phyloP scores from a whole-genome alignment of 1,140 invertebrate genomes.

The Psilanteris sp. region DNA sequence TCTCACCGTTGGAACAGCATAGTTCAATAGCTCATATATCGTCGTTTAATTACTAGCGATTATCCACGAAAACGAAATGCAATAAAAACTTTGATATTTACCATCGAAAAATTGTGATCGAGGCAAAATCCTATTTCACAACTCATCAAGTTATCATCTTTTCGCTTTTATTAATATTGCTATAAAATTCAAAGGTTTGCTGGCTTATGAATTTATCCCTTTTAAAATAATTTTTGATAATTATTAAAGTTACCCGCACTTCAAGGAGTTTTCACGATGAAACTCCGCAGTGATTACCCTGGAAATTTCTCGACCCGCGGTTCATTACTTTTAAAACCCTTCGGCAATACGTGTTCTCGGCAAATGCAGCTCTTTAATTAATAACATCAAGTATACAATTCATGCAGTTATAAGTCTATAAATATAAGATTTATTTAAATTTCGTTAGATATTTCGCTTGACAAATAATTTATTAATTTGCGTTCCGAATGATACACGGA shows the following conservation, averaged over 20 bases:
- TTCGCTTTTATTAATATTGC: background rate
- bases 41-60: conserved; percentile 23
- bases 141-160: background rate
- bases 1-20: conserved; percentile 1
- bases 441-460: conserved; percentile 9
- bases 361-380: conserved; percentile 52
- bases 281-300: conserved; percentile 44
- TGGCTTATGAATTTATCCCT: conserved; percentile 5
- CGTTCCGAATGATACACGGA: too few relatives aligned
- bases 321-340: conserved; percentile 57
- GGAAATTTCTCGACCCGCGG: conserved; percentile 48
- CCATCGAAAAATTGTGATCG: conserved; percentile 2
- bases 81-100: conserved; percentile 7
- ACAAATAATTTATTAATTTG: conserved; percentile 15
- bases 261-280: conserved; percentile 33
- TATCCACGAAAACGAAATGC: conserved; percentile 21
- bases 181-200: conserved; percentile 9
- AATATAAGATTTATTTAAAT: conserved; percentile 40
- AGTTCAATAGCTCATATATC: conserved; percentile 2
- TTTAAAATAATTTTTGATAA: conserved; percentile 43
- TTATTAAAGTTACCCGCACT: conserved; percentile 49
- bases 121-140: too few relatives aligned
- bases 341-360: conserved; percentile 21
- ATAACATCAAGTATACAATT: conserved; percentile 56
- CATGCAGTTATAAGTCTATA: conserved; percentile 42